phyloP scores from a whole-genome alignment of 1,140 invertebrate species.

The Calliopsis andreniformis region DNA sequence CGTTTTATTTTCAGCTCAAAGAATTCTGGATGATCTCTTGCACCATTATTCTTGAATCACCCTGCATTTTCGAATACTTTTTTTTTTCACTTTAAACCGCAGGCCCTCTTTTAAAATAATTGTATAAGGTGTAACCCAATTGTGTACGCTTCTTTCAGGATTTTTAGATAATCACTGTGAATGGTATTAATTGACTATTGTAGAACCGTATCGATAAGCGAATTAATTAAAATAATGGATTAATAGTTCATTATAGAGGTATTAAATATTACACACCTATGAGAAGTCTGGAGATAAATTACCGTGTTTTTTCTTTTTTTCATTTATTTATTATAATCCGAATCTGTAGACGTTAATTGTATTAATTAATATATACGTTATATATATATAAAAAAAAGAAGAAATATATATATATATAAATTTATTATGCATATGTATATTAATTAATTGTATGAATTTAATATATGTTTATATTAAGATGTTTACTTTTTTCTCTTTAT shows the following conservation, averaged over 20 bases:
- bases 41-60: constrained; percentile 51
- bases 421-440: constrained; percentile 56
- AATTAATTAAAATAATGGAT: constrained; percentile 32
- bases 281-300: constrained; percentile 46
- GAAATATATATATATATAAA: constrained; percentile 46
- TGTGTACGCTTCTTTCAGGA: constrained; percentile 38
- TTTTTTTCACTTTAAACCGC: not conserved
- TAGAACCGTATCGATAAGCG: constrained; percentile 35
- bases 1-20: constrained; percentile 40
- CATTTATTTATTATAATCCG: constrained; percentile 61
- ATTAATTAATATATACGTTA: constrained; percentile 51
- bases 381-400: constrained; percentile 38
- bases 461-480: constrained; percentile 52
- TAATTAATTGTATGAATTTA: constrained; percentile 58
- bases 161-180: constrained; percentile 39
- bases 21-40: constrained; percentile 29
- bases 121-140: constrained; percentile 23
- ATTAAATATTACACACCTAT: constrained; percentile 33
- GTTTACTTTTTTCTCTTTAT: constrained; percentile 42
- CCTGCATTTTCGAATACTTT: constrained; percentile 23
- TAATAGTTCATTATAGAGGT: constrained; percentile 42
- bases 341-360: constrained; percentile 43
- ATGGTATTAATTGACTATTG: constrained; percentile 41
- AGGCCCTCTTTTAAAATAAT: constrained; percentile 1
- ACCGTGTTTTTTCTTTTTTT: constrained; percentile 50